Evolutionary conservation across 2,888 invertebrate species (phyloP).

Genomic region (Griposia aprilina): DNA sequence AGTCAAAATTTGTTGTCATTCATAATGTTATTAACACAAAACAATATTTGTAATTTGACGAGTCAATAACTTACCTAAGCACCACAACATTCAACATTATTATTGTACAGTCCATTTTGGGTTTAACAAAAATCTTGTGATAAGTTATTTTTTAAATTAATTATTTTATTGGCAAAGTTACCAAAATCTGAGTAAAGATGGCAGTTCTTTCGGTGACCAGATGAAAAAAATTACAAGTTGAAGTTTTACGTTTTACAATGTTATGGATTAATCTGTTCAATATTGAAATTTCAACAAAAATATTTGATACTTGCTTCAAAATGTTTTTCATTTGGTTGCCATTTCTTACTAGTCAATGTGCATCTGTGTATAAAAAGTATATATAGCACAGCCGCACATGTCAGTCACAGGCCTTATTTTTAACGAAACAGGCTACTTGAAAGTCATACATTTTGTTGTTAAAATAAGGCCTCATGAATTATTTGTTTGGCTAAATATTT

Average conservation of each 20-base stretch:
- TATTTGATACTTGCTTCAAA: background rate
- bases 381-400: conserved; percentile 66
- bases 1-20: conserved; percentile 58
- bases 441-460: conserved; percentile 18
- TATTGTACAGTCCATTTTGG: conserved; percentile 34
- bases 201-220: conserved; percentile 58
- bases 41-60: conserved; percentile 43
- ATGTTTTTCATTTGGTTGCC: conserved; percentile 58
- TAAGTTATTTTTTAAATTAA: conserved; percentile 38
- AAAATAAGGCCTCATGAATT: conserved; percentile 58
- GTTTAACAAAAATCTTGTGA: conserved; percentile 33
- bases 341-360: conserved; percentile 56
- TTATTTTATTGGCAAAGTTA: conserved; percentile 35
- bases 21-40: conserved; percentile 23
- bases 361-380: conserved; percentile 64
- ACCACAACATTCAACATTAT: conserved; percentile 20
- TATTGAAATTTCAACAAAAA: background rate
- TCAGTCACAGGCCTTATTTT: conserved; percentile 60
- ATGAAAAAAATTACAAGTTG: conserved; percentile 49
- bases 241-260: background rate
- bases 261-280: background rate
- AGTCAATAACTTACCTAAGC: conserved; percentile 24
- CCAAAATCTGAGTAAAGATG: conserved; percentile 58
- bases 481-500: conserved; percentile 72
- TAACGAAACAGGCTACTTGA: conserved; percentile 5